phyloP scores from a whole-genome alignment of 1,140 invertebrate species.

The Leptonema lineaticorne region DNA sequence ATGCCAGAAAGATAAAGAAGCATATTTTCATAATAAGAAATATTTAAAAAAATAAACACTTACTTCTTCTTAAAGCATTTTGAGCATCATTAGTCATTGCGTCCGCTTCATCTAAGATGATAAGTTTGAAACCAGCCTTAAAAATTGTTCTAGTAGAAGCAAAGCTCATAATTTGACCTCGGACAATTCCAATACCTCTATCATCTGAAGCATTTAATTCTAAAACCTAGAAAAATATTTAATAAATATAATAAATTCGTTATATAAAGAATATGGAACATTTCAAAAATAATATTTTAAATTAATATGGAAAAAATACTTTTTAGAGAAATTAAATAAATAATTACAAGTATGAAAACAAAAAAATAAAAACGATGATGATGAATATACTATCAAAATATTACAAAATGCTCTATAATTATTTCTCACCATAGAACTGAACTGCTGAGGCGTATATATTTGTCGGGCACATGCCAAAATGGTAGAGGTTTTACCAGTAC shows the following conservation, averaged over 20 bases:
- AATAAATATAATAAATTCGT: constrained; percentile 17
- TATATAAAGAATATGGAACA: too few relatives aligned
- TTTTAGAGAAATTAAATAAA: constrained; percentile 38
- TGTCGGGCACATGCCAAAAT: constrained; percentile 95
- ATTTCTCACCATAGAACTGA: constrained; percentile 85
- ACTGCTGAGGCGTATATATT: constrained; percentile 88
- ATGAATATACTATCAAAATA: too few relatives aligned
- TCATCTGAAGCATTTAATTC: constrained; percentile 99
- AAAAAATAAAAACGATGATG: too few relatives aligned
- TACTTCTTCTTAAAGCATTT: constrained; percentile 95
- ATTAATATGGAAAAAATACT: not conserved
- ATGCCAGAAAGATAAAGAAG: too few relatives aligned
- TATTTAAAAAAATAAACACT: constrained; percentile 43
- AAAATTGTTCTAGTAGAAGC: constrained; percentile 97
- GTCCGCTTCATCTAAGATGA: constrained; percentile 99
- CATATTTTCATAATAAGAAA: not conserved
- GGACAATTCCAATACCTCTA: constrained; percentile 94
- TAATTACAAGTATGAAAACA: too few relatives aligned
- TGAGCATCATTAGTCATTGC: constrained; percentile 99
- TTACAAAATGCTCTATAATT: too few relatives aligned
- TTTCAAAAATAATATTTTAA: constrained; percentile 3
- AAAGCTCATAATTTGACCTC: constrained; percentile 96
- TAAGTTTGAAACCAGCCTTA: constrained; percentile 90
- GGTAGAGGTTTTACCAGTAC: constrained; percentile 98
- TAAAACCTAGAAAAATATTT: constrained; percentile 65